A percentile compares a stretch with the other conserved stretches of the same genome.
phyloP scores from a whole-genome alignment of 2,888 invertebrate species.

The Resseliella maxima region DNA sequence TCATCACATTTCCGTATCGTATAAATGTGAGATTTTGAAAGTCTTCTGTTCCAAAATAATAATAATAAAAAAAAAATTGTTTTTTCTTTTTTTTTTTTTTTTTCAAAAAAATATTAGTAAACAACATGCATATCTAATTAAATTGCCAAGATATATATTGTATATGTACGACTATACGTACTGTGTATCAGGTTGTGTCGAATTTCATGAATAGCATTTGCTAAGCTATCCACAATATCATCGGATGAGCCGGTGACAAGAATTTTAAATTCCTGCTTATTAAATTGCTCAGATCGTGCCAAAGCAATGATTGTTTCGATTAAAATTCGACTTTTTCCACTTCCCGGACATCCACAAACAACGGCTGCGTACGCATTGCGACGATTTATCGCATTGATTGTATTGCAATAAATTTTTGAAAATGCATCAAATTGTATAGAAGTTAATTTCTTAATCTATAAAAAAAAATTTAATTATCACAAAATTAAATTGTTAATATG shows the following conservation, averaged over 20 bases:
- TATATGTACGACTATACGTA: too few species aligned
- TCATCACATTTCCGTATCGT: background rate
- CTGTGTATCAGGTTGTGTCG: too few species aligned
- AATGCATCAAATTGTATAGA: background rate
- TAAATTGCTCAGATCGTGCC: background rate
- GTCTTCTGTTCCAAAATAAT: background rate
- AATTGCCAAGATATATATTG: too few species aligned
- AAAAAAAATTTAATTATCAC: background rate
- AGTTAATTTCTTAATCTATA: background rate
- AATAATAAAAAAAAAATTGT: background rate
- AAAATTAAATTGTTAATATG: too few species aligned
- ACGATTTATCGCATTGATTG: background rate
- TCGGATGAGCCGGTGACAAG: background rate
- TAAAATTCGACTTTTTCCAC: background rate
- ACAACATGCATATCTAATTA: too few species aligned
- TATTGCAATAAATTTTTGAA: too few species aligned
- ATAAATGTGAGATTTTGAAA: background rate
- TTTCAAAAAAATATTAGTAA: background rate
- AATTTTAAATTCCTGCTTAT: background rate
- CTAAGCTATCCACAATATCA: background rate
- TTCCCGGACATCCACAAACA: background rate
- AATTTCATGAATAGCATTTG: too few species aligned
- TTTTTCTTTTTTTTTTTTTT: background rate
- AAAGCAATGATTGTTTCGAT: background rate
- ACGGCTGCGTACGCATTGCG: background rate